Conservation (phyloP, 2,113 vertebrate genomes). For the Motacilla alba region DNA sequence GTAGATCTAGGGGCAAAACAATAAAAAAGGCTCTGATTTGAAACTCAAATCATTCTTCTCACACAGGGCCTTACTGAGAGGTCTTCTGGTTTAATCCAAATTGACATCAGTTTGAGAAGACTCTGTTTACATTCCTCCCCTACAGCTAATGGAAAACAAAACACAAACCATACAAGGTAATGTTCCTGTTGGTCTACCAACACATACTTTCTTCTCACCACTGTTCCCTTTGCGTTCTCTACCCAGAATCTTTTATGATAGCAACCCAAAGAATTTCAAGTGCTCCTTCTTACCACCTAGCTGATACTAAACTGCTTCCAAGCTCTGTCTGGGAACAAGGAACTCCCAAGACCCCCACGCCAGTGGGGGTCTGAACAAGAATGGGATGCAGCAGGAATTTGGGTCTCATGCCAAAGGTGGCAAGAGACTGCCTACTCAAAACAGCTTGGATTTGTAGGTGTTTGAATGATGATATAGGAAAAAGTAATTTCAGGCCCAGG, state of each 20-base stretch:
- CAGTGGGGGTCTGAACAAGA: neutral
- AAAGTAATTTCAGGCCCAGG: neutral
- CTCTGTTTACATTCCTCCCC: conserved; percentile 41
- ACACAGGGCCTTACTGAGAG: neutral
- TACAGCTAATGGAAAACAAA: conserved; percentile 36
- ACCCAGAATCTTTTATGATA: neutral
- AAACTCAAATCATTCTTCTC: neutral
- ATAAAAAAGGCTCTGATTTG: neutral
- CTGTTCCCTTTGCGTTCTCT: neutral
- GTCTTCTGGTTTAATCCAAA: conserved; percentile 4
- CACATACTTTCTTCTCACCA: neutral
- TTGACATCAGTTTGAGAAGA: neutral
- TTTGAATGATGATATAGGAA: neutral
- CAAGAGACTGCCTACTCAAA: neutral
- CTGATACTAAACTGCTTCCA: neutral
- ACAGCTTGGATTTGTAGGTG: neutral
- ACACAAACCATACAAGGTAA: conserved; percentile 34
- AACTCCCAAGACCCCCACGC: fast-evolving
- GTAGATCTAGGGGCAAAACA: neutral
- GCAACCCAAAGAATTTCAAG: neutral
- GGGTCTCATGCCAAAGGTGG: neutral
- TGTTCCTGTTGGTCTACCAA: neutral
- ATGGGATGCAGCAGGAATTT: neutral
- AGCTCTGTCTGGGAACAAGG: neutral
- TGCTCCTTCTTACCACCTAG: neutral